Evolutionary conservation across 2,797 vertebrate species (phyloP), one percentile per base, ranked within the genome.

Genomic region (Buphagus erythrorhynchus): DNA sequence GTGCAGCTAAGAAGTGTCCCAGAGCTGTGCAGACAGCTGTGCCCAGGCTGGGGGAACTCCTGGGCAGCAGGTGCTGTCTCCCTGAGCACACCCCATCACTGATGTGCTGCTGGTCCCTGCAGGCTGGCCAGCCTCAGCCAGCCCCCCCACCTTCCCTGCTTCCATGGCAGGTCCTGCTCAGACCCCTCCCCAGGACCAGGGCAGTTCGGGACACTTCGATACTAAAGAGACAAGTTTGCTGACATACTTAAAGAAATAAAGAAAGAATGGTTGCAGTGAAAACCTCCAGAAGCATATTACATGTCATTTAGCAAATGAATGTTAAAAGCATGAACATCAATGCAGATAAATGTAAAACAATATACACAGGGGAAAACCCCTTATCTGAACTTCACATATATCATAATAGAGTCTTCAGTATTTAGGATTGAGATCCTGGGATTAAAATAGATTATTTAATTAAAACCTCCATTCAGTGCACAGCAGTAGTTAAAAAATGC

Each of bases 71-170:
- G 13, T 5, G 3, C n/a, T 24, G 22, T 57, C 46, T 36, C 6
- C 62, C 11, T 0, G 1, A 31, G 62, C 21, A 58, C 22, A 10
- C 19, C 14, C 15, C 77, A 58, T 19, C n/a, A 13, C 10, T 18
- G 11, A 8, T 4, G 24, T 1, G 4, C 13, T 0, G 0, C 55
- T 26, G 43, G 16, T 16, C 14, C 28, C 18, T 14, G 10, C 35
- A 19, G 63, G 24, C 52, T 5, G 4, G 35, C 51, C 51, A 67
- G 33, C 29, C 42, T 11, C 43, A 46, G 35, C 6, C 2, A 35
- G 33, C 4, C 8, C 4, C 11, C 5, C 4, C 0, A 11, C 5
- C 20, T 67, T 33, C 25, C n/a, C 5, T 3, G 16, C 40, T 42
- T 18, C 45, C 45, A 28, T 1, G 3, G 11, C 65, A 57, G 20